Evolutionary conservation across 2,888 invertebrate genomes (phyloP), one percentile per base, ranked within the genome.

Genomic region (Zaprionus lineosus): DNA sequence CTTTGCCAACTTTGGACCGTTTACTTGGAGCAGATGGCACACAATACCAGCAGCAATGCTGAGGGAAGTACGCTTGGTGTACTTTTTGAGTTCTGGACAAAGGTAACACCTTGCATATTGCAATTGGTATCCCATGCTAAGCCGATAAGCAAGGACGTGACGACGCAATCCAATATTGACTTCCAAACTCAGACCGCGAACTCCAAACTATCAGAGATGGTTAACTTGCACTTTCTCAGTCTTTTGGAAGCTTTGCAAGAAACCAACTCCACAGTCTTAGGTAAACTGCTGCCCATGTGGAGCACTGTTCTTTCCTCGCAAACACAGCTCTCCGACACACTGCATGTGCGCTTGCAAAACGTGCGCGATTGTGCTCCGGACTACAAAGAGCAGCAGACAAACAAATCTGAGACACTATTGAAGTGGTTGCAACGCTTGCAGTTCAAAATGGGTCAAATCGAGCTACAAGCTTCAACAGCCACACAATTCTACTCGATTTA

Each of bases 1-100:
- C 92, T 99, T 40, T 99, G 99, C 88, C 99, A 99, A 93, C 91
- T 99, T 65, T 99, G 99, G 99, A 99, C 99, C 0, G 94, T 99
- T 75, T 99, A 99, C 91, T 93, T 99, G 88, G 99, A 99, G 90
- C 96, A 96, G 89, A 92, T 95, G 82, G 94, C 96, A 1, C 92
- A 91, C 37, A 91, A 91, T 33, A 92, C 93, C 86, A 91, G 91
- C 71, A 94, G 93, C 69, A 93, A 92, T 87, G 92, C 92, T 26
- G 96, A 96, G 86, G 92, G 93, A 8, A 94, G 95, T 84, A 94
- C 95, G 0, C 93, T 94, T 90, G 94, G 94, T 69, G 95, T 97
- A 69, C 92, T 99, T 48, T 94, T 98, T 76, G 98, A 99, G 91
- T 99, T 99, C 92, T 99, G 99, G 99, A 96, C 97, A 43, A 96